These are phyloP conservation scores for Alcis repandata DNA, from an alignment of 2,888 invertebrate genomes.

Conservation along the genomic window DNA sequence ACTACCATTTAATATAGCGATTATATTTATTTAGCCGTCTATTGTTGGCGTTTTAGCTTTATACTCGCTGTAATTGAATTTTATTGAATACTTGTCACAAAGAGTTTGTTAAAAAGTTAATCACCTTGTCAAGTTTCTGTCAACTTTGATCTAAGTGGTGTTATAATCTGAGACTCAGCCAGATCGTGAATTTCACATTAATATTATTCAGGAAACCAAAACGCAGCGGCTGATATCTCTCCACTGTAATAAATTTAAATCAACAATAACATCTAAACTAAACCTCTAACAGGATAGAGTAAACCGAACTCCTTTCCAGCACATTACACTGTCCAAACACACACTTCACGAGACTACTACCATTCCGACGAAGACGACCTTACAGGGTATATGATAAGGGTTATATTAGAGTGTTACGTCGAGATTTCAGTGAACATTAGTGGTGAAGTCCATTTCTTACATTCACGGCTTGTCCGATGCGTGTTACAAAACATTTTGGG, in stretches of 20 bases:
- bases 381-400: neutral
- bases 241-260: constrained; percentile 36
- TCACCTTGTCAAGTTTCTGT: too few relatives aligned
- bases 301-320: constrained; percentile 46
- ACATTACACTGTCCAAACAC: constrained; percentile 51
- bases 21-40: too few relatives aligned
- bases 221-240: constrained; percentile 21
- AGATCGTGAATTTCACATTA: neutral
- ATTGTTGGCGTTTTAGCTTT: too few relatives aligned
- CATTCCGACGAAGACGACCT: neutral
- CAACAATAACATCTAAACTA: constrained; percentile 36
- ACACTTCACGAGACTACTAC: constrained; percentile 25
- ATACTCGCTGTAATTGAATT: too few relatives aligned
- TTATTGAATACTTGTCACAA: too few relatives aligned
- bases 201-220: constrained; percentile 4
- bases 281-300: constrained; percentile 33
- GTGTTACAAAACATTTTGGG: constrained; percentile 49
- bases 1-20: too few relatives aligned
- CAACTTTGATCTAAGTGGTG: too few relatives aligned
- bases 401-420: constrained; percentile 6
- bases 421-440: constrained; percentile 21
- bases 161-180: too few relatives aligned
- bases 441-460: constrained; percentile 45
- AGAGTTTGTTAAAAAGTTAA: too few relatives aligned
- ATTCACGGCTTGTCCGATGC: constrained; percentile 50